phyloP scores from a whole-genome alignment of 2,888 invertebrate species.

The Drosophila dives region DNA sequence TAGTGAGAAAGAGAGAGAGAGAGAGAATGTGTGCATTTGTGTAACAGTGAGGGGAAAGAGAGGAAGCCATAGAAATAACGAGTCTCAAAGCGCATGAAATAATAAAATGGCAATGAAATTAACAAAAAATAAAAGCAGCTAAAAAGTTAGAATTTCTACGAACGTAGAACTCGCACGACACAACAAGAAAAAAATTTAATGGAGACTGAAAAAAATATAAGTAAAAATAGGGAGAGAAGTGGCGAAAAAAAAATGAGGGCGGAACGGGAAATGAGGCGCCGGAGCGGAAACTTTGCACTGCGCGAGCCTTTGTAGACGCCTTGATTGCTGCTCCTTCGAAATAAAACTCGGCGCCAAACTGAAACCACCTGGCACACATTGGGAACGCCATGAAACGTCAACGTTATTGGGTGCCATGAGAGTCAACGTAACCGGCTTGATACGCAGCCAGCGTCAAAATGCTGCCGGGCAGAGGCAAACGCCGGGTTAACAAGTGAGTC shows the following conservation, averaged over 20 bases:
- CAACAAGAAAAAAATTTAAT: conserved; percentile 14
- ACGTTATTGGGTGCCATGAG: conserved; percentile 5
- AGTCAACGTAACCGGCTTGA: conserved; percentile 53
- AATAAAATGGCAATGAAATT: conserved; percentile 73
- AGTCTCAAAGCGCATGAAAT: conserved; percentile 71
- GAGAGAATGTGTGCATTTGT: neutral
- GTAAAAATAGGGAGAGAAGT: conserved; percentile 1
- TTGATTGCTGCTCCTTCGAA: conserved; percentile 63
- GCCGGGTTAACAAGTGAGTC: conserved; percentile 68
- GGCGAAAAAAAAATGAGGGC: conserved; percentile 14
- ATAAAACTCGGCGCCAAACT: conserved; percentile 31
- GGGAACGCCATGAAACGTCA: conserved; percentile 13
- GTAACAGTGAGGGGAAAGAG: neutral
- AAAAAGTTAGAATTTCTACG: conserved; percentile 46
- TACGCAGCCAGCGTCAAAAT: conserved; percentile 67
- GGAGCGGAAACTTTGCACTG: conserved; percentile 61
- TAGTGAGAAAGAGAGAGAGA: neutral
- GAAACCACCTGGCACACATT: conserved; percentile 37
- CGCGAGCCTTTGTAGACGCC: conserved; percentile 65
- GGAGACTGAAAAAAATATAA: conserved; percentile 17
- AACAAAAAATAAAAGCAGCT: conserved; percentile 54
- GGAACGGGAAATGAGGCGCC: conserved; percentile 59
- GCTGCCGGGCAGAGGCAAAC: conserved; percentile 66
- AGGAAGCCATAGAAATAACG: conserved; percentile 23
- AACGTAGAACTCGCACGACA: conserved; percentile 22